Conservation (phyloP, 2,797 vertebrate species). For the Artibeus lituratus region DNA sequence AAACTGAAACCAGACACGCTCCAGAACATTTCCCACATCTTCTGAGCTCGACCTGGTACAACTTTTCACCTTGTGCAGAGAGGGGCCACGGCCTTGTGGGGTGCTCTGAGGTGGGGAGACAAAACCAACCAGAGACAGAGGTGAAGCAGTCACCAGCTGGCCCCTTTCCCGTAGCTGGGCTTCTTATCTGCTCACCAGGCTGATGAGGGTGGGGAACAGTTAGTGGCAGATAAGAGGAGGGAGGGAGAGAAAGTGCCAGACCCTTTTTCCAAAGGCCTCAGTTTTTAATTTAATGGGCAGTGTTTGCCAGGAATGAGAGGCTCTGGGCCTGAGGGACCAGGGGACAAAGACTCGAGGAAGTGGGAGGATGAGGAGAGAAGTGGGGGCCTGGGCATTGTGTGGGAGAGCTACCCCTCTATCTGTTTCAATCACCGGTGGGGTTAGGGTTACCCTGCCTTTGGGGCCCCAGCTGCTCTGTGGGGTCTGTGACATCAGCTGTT, state of each 20-base stretch:
- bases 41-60: neutral
- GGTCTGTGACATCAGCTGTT: slow-evolving; percentile 61
- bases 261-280: slow-evolving; percentile 50
- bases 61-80: neutral
- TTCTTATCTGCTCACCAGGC: neutral
- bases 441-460: slow-evolving; percentile 72
- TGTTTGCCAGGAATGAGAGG: slow-evolving; percentile 52
- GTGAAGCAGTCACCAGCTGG: neutral
- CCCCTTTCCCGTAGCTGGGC: neutral
- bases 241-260: slow-evolving; percentile 24
- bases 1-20: neutral
- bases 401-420: slow-evolving; percentile 68
- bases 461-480: slow-evolving; percentile 57
- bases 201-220: neutral
- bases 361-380: slow-evolving; percentile 34
- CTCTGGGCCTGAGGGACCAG: slow-evolving; percentile 61
- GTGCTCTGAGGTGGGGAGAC: neutral
- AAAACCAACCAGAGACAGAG: neutral
- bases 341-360: slow-evolving; percentile 76
- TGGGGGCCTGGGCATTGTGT: slow-evolving; percentile 53
- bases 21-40: neutral
- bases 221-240: neutral
- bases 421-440: slow-evolving; percentile 68
- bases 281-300: slow-evolving; percentile 59
- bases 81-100: neutral